Evolutionary conservation across 2,113 vertebrate species (phyloP).

Genomic region (Vidua macroura): DNA sequence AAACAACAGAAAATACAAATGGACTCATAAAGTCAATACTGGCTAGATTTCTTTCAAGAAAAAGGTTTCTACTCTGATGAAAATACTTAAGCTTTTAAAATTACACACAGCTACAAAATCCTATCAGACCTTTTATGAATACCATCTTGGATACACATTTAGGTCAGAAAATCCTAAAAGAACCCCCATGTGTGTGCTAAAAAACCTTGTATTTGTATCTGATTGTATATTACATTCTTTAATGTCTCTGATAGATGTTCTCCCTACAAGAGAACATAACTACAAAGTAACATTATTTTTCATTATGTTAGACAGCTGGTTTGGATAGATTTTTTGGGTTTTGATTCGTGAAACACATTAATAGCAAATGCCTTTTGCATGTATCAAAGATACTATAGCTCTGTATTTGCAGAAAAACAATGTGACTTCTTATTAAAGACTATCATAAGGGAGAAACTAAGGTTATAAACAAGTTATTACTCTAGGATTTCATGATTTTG

Average conservation of each 20-base stretch:
- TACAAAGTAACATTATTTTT: neutral
- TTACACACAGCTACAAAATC: neutral
- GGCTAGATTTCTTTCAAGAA: neutral
- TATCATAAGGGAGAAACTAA: conserved; percentile 42
- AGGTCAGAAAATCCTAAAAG: neutral
- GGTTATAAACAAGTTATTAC: conserved; percentile 50
- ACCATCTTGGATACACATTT: neutral
- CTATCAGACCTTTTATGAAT: neutral
- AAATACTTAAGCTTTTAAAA: neutral
- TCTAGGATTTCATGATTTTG: conserved; percentile 36
- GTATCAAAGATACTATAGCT: neutral
- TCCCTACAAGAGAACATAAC: neutral
- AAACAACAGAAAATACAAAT: neutral
- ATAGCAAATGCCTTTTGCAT: neutral
- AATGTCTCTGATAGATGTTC: neutral
- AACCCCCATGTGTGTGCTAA: neutral
- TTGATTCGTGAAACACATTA: neutral
- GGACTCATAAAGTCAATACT: neutral
- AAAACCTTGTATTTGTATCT: neutral
- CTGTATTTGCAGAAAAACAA: neutral
- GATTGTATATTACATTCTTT: neutral
- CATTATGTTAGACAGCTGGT: neutral
- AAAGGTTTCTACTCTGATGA: neutral
- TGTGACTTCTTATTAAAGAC: neutral
- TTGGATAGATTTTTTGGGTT: neutral